phyloP scores from a whole-genome alignment of 2,888 invertebrate genomes.

The Mycalesis mineus region DNA sequence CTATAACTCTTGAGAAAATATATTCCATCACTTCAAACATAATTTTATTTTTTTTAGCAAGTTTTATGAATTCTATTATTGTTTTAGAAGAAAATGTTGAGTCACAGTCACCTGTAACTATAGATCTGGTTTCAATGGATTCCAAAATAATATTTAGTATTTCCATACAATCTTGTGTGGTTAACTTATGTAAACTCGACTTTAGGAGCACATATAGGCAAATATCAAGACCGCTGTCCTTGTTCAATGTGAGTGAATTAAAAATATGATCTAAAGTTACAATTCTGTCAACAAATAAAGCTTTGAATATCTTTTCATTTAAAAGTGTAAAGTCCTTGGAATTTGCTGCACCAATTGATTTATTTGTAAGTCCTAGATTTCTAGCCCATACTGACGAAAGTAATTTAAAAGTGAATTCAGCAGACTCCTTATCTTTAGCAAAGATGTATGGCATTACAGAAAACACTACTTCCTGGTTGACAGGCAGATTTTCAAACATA shows the following conservation, averaged over 20 bases:
- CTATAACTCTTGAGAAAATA: constrained; percentile 71
- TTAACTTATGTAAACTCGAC: constrained; percentile 53
- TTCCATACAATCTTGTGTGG: constrained; percentile 53
- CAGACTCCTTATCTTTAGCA: constrained; percentile 60
- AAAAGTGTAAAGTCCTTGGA: constrained; percentile 42
- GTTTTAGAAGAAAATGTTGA: constrained; percentile 48
- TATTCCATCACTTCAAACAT: constrained; percentile 77
- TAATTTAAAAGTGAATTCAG: constrained; percentile 50
- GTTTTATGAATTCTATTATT: constrained; percentile 51
- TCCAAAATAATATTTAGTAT: constrained; percentile 64
- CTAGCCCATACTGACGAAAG: constrained; percentile 59
- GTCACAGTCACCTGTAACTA: constrained; percentile 46
- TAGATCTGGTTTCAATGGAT: constrained; percentile 55
- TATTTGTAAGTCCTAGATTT: constrained; percentile 46
- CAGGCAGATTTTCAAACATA: constrained; percentile 54
- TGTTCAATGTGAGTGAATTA: constrained; percentile 49
- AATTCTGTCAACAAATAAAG: constrained; percentile 48
- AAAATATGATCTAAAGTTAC: constrained; percentile 48
- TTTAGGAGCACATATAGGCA: constrained; percentile 65
- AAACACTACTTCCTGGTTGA: constrained; percentile 78
- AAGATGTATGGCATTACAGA: constrained; percentile 81
- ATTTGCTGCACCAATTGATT: constrained; percentile 39
- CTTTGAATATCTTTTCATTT: constrained; percentile 50
- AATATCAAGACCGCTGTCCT: constrained; percentile 50
- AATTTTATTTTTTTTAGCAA: constrained; percentile 64